A percentile compares a stretch with the other conserved stretches of the same genome.
phyloP scores from a whole-genome alignment of 1,140 invertebrate genomes.

The Ips nitidus region DNA sequence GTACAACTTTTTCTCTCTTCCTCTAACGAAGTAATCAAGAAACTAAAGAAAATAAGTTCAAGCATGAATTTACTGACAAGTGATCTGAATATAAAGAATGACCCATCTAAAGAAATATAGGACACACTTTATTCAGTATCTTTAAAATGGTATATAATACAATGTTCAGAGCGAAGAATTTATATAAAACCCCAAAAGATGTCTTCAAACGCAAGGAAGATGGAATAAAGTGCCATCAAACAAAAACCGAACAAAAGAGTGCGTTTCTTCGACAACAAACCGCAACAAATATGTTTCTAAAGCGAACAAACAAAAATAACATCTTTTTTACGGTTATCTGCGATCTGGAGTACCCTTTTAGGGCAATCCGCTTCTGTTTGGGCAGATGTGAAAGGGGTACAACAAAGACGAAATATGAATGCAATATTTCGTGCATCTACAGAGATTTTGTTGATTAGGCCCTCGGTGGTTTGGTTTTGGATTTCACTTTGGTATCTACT shows the following conservation, averaged over 20 bases:
- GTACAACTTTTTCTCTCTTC: too few species aligned
- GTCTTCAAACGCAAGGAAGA: not conserved
- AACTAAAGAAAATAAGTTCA: too few species aligned
- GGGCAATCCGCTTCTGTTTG: constrained; percentile 14
- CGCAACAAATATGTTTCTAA: constrained; percentile 9
- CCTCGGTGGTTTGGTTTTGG: too few species aligned
- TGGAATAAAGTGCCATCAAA: constrained; percentile 4
- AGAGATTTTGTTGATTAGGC: constrained; percentile 5
- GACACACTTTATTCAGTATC: too few species aligned
- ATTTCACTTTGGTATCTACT: too few species aligned
- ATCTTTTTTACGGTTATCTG: constrained; percentile 39
- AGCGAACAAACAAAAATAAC: constrained; percentile 13
- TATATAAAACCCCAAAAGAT: too few species aligned
- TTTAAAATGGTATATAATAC: too few species aligned
- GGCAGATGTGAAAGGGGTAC: constrained; percentile 26
- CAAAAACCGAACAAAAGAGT: not conserved
- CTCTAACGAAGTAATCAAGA: too few species aligned
- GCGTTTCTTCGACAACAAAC: not conserved
- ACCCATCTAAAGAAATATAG: too few species aligned
- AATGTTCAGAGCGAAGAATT: too few species aligned
- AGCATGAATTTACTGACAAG: too few species aligned
- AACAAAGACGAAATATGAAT: constrained; percentile 30
- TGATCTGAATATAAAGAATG: too few species aligned
- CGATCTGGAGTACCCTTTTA: constrained; percentile 36
- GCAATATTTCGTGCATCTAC: constrained; percentile 29